Evolutionary conservation across 2,113 vertebrate genomes (phyloP).

Genomic region (Tenebrosternarchus preto): DNA sequence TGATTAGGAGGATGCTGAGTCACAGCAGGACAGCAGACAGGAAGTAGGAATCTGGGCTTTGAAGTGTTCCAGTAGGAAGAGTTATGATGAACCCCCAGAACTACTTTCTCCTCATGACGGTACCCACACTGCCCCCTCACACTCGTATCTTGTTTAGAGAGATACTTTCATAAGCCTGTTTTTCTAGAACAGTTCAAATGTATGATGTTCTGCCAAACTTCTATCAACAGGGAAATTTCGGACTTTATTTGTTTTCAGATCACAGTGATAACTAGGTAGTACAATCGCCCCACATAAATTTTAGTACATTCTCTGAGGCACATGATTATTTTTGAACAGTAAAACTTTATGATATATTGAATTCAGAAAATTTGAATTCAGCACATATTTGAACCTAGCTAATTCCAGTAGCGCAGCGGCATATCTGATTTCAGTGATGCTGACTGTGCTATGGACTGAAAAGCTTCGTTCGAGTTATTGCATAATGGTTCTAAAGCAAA

Average conservation of each 20-base stretch:
- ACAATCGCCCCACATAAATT: background rate
- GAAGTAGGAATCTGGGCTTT: conserved; percentile 28
- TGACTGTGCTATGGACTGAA: too few relatives aligned
- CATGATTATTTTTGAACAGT: background rate
- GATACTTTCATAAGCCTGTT: conserved; percentile 16
- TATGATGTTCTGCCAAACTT: conserved; percentile 6
- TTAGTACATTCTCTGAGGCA: background rate
- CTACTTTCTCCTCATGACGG: conserved; percentile 13
- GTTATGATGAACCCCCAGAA: conserved; percentile 22
- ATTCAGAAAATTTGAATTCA: too few relatives aligned
- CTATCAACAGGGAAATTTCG: background rate
- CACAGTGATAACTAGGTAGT: background rate
- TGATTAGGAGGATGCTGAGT: conserved; percentile 43
- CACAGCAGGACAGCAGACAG: conserved; percentile 27
- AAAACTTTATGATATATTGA: background rate
- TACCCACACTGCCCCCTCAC: background rate
- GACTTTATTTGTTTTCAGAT: background rate
- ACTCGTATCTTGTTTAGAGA: conserved; percentile 14
- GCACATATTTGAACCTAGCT: too few relatives aligned
- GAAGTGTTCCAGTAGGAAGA: conserved; percentile 32
- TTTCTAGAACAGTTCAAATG: conserved; percentile 5
- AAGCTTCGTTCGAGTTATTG: too few relatives aligned
- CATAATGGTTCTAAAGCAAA: too few relatives aligned
- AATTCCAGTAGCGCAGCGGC: too few relatives aligned
- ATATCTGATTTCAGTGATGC: too few relatives aligned